Percentiles rank a stretch among this genome's conserved stretches.
phyloP scores from a whole-genome alignment of 2,888 invertebrate species.

The Cheiracanthium punctorium region DNA sequence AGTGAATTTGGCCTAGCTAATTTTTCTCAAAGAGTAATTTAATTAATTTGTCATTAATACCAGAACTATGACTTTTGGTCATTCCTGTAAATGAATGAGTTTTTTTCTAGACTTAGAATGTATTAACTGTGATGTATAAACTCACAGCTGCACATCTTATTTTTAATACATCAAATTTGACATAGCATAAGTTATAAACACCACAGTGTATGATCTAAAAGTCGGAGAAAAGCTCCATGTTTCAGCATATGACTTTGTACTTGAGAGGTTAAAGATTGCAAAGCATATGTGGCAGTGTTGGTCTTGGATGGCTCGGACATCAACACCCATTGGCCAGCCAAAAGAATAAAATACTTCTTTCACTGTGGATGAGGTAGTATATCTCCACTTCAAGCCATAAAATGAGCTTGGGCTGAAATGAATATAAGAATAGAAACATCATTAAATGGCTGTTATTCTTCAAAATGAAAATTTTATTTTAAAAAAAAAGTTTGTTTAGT shows the following conservation, averaged over 20 bases:
- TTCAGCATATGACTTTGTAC: conserved; percentile 57
- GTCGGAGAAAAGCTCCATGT: conserved; percentile 9
- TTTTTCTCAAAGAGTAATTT: too few relatives aligned
- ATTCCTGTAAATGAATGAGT: not conserved
- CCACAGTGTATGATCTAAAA: conserved; percentile 12
- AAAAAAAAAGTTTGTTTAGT: too few relatives aligned
- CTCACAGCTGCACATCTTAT: not conserved
- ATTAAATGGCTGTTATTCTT: too few relatives aligned
- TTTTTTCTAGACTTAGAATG: too few relatives aligned
- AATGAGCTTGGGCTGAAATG: conserved; percentile 58
- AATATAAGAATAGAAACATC: too few relatives aligned
- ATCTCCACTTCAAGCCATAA: conserved; percentile 40
- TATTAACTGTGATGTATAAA: not conserved
- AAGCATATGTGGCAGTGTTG: conserved; percentile 62
- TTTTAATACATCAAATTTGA: not conserved
- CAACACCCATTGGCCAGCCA: conserved; percentile 28
- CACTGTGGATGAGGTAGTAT: conserved; percentile 34
- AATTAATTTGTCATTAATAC: too few relatives aligned
- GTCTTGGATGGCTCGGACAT: conserved; percentile 45
- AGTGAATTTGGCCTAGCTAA: too few relatives aligned
- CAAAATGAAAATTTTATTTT: too few relatives aligned
- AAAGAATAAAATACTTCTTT: not conserved
- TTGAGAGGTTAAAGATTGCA: conserved; percentile 56
- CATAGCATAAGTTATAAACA: not conserved
- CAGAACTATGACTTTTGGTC: conserved; percentile 8